A percentile compares a stretch with the other conserved stretches of the same genome.
These are phyloP conservation scores for Tragopan temminckii DNA, from an alignment of 2,797 vertebrate species.

Conservation along the genomic window DNA sequence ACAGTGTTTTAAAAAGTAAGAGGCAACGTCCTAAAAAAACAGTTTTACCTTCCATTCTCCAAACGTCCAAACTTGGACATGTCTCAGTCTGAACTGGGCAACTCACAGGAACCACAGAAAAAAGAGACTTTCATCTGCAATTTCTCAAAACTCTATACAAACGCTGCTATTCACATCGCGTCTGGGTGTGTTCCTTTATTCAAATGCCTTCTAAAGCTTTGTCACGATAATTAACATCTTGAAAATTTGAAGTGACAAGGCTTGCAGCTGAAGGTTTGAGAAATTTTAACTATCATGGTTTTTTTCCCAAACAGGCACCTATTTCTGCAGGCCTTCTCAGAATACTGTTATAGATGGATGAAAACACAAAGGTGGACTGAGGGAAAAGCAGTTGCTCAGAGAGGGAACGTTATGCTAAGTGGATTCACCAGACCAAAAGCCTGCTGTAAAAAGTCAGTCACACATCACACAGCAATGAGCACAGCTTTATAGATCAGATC, in stretches of 20 bases:
- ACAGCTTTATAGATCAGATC: not conserved
- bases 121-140: not conserved
- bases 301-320: not conserved
- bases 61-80: not conserved
- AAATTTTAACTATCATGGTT: not conserved
- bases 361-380: not conserved
- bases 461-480: not conserved
- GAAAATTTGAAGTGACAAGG: not conserved
- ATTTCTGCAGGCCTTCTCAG: not conserved
- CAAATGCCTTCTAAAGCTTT: not conserved
- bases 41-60: constrained; percentile 1
- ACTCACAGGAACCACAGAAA: constrained; percentile 5
- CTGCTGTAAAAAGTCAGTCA: not conserved
- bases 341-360: not conserved
- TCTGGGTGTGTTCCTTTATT: not conserved
- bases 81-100: not conserved
- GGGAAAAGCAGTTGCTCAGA: not conserved
- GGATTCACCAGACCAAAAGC: not conserved
- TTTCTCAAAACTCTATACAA: not conserved
- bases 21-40: not conserved
- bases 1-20: not conserved
- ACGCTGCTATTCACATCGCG: not conserved
- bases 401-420: not conserved
- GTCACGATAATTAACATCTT: not conserved
- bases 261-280: not conserved